A percentile compares a stretch with the other conserved stretches of the same genome.
These are phyloP conservation scores for Neuroterus valhalla DNA, from an alignment of 1,140 invertebrate species.

Conservation along the genomic window DNA sequence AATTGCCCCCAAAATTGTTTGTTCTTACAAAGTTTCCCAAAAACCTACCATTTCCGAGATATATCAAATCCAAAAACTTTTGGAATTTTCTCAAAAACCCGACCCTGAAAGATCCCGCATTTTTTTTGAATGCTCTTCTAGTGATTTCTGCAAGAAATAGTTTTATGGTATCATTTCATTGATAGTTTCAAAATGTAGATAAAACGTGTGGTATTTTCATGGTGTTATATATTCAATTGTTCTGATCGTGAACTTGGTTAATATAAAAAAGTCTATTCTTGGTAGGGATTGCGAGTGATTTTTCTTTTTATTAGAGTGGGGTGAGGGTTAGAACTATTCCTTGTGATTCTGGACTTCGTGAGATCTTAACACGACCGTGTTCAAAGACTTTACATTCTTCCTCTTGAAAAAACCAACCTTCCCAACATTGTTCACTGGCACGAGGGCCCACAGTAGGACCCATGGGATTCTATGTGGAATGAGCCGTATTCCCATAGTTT, in stretches of 20 bases:
- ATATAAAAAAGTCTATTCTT: conserved; percentile 7
- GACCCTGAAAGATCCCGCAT: too few species aligned
- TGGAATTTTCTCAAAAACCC: too few species aligned
- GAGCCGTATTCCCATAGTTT: conserved; percentile 17
- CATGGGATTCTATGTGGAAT: conserved; percentile 15
- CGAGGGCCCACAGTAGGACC: conserved; percentile 13
- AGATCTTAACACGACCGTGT: conserved; percentile 21
- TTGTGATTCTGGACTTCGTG: conserved; percentile 12
- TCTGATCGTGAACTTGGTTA: background rate
- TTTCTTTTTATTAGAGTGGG: conserved; percentile 4
- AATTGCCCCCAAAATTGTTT: too few species aligned
- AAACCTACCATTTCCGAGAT: too few species aligned
- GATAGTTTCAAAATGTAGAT: too few species aligned
- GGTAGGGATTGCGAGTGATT: background rate
- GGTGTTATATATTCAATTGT: background rate
- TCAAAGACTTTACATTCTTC: conserved; percentile 22
- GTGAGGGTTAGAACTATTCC: conserved; percentile 7
- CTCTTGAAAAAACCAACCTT: conserved; percentile 18
- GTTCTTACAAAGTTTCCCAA: too few species aligned
- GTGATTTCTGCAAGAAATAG: too few species aligned
- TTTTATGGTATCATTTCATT: too few species aligned
- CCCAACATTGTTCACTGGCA: conserved; percentile 26
- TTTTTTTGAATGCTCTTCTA: too few species aligned
- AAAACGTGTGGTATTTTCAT: too few species aligned
- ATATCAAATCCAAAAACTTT: too few species aligned